A percentile compares a stretch with the other conserved stretches of the same genome.
phyloP scores from a whole-genome alignment of 1,140 invertebrate genomes.

The Heterodera schachtii region DNA sequence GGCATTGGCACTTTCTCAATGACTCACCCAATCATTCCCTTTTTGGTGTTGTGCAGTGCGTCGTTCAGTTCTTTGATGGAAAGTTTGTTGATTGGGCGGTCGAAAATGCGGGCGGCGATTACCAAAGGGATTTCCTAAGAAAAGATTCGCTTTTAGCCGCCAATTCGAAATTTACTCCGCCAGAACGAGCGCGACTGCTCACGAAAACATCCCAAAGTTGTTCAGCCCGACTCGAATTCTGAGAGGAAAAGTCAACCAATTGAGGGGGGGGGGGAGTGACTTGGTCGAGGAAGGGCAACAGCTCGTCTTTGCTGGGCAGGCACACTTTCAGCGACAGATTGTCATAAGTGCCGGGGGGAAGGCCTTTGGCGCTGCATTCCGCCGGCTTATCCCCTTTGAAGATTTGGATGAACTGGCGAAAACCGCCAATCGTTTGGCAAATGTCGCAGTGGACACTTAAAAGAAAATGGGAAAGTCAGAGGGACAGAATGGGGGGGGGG shows the following conservation, averaged over 20 bases:
- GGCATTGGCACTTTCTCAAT: background rate
- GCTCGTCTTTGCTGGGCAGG: constrained; percentile 62
- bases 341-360: constrained; percentile 56
- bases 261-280: constrained; percentile 35
- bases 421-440: constrained; percentile 60
- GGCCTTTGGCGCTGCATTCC: constrained; percentile 57
- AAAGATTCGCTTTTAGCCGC: background rate
- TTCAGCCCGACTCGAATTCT: constrained; percentile 62
- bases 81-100: constrained; percentile 52
- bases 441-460: constrained; percentile 65
- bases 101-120: constrained; percentile 51
- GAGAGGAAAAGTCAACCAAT: constrained; percentile 22
- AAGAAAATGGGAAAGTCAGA: background rate
- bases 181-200: constrained; percentile 63
- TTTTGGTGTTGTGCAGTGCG: constrained; percentile 48
- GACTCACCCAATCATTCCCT: constrained; percentile 50
- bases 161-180: constrained; percentile 46
- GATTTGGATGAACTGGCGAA: constrained; percentile 65
- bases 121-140: constrained; percentile 48
- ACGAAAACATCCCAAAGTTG: constrained; percentile 65
- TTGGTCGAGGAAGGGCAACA: constrained; percentile 63
- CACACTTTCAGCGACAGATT: constrained; percentile 63
- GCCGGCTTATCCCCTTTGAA: constrained; percentile 60
- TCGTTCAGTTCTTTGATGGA: constrained; percentile 48
- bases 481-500: background rate